Evolutionary conservation across 2,113 vertebrate species (phyloP).

Genomic region (Rhynchomys soricoides): DNA sequence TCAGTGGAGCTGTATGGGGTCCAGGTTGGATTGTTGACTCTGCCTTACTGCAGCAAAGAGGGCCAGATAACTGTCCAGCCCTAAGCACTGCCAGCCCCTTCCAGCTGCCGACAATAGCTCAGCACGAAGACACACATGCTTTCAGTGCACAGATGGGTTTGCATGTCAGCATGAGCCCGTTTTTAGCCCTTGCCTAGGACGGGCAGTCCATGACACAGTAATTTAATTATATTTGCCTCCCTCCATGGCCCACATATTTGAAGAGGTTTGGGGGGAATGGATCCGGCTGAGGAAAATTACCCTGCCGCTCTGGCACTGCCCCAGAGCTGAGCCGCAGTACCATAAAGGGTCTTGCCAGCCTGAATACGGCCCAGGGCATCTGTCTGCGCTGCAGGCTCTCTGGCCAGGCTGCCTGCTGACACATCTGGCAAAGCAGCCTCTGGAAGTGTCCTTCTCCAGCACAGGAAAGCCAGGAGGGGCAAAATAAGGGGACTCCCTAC

Average conservation of each 20-base stretch:
- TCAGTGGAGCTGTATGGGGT: conserved; percentile 7
- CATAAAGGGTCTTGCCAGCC: conserved; percentile 74
- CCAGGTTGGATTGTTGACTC: conserved; percentile 20
- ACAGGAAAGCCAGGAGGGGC: conserved; percentile 4
- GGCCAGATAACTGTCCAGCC: conserved; percentile 18
- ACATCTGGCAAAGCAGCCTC: conserved; percentile 68
- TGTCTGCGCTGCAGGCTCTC: conserved; percentile 71
- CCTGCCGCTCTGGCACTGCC: conserved; percentile 65
- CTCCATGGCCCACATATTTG: conserved; percentile 66
- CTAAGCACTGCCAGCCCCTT: conserved; percentile 25
- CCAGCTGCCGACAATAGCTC: conserved; percentile 60
- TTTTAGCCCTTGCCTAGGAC: conserved; percentile 66
- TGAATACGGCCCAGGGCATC: conserved; percentile 64
- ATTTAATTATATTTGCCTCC: conserved; percentile 80
- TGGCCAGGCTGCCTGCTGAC: conserved; percentile 66
- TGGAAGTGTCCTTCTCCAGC: conserved; percentile 60
- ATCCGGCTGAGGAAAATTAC: conserved; percentile 67
- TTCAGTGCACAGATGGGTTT: conserved; percentile 52
- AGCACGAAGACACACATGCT: conserved; percentile 21
- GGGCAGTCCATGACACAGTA: conserved; percentile 55
- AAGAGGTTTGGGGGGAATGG: conserved; percentile 65
- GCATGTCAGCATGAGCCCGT: conserved; percentile 61
- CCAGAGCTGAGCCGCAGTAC: conserved; percentile 49
- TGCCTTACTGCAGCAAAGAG: conserved; percentile 8
- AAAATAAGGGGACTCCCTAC: conserved; percentile 42